phyloP scores from a whole-genome alignment of 1,140 invertebrate species.

The Spodoptera frugiperda region DNA sequence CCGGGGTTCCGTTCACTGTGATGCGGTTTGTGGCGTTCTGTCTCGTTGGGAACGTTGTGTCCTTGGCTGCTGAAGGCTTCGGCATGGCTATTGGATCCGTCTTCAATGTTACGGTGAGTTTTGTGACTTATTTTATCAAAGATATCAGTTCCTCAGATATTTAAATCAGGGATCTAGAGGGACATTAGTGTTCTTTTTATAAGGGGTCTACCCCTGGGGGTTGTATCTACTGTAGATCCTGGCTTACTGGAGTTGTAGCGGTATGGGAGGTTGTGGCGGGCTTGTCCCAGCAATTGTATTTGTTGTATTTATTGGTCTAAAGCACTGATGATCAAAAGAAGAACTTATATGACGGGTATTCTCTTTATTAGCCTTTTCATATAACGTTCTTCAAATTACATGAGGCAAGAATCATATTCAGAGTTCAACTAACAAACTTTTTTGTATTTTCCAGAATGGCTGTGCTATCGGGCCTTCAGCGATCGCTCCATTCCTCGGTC shows the following conservation, averaged over 20 bases:
- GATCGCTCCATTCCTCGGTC: constrained; percentile 88
- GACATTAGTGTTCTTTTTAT: not conserved
- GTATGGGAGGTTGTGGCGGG: too few relatives aligned
- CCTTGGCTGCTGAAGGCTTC: constrained; percentile 88
- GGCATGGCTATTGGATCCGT: constrained; percentile 88
- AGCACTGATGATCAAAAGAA: too few relatives aligned
- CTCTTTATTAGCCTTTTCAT: too few relatives aligned
- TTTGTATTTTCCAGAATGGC: constrained; percentile 86
- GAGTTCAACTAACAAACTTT: not conserved
- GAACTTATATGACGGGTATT: too few relatives aligned
- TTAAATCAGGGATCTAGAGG: not conserved
- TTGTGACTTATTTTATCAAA: not conserved
- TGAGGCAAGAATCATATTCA: too few relatives aligned
- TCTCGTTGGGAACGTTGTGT: constrained; percentile 86
- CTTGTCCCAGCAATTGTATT: too few relatives aligned
- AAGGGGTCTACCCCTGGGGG: too few relatives aligned
- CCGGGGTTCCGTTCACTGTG: constrained; percentile 86
- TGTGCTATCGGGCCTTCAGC: constrained; percentile 88
- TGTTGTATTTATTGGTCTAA: too few relatives aligned
- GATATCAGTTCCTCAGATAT: too few relatives aligned
- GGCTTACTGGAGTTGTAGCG: too few relatives aligned
- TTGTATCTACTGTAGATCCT: too few relatives aligned
- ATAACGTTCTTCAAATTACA: too few relatives aligned
- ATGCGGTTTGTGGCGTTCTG: constrained; percentile 87
- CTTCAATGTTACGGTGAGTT: constrained; percentile 88